Conservation (phyloP, 2,888 invertebrate genomes). For the Trachelus iudaicus region DNA sequence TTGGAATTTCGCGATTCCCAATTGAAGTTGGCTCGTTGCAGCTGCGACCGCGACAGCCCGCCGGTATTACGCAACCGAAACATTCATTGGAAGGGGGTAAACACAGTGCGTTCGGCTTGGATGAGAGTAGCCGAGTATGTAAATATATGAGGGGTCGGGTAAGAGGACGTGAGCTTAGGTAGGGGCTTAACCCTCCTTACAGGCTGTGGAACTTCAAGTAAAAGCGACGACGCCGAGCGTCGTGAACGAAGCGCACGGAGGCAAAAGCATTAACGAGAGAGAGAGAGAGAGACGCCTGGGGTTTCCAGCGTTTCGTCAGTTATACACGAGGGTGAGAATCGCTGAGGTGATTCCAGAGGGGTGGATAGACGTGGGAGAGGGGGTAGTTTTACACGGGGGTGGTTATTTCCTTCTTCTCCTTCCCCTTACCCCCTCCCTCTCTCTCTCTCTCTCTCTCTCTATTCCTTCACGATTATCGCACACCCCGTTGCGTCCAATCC, state of each 20-base stretch:
- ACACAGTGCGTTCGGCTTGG: slow-evolving; percentile 37
- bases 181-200: slow-evolving; percentile 1
- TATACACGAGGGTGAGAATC: slow-evolving; percentile 29
- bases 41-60: too few relatives aligned
- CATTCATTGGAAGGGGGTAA: slow-evolving; percentile 38
- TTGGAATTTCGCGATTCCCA: too few relatives aligned
- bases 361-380: slow-evolving; percentile 6
- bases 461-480: slow-evolving; percentile 50
- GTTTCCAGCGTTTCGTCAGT: slow-evolving; percentile 42
- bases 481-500: slow-evolving; percentile 49
- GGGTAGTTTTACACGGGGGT: background rate
- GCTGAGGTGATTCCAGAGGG: slow-evolving; percentile 13
- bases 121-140: slow-evolving; percentile 32
- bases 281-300: slow-evolving; percentile 35
- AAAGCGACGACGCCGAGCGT: slow-evolving; percentile 13
- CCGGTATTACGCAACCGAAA: slow-evolving; percentile 26
- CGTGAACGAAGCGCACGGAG: slow-evolving; percentile 15
- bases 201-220: background rate
- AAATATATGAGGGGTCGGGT: slow-evolving; percentile 11
- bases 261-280: slow-evolving; percentile 46
- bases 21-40: too few relatives aligned
- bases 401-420: too few relatives aligned
- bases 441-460: slow-evolving; percentile 28
- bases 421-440: rapidly evolving
- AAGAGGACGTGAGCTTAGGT: slow-evolving; percentile 6